A percentile compares a stretch with the other conserved stretches of the same genome.
phyloP scores from a whole-genome alignment of 2,888 invertebrate genomes.

The Drosophila kokeensis region DNA sequence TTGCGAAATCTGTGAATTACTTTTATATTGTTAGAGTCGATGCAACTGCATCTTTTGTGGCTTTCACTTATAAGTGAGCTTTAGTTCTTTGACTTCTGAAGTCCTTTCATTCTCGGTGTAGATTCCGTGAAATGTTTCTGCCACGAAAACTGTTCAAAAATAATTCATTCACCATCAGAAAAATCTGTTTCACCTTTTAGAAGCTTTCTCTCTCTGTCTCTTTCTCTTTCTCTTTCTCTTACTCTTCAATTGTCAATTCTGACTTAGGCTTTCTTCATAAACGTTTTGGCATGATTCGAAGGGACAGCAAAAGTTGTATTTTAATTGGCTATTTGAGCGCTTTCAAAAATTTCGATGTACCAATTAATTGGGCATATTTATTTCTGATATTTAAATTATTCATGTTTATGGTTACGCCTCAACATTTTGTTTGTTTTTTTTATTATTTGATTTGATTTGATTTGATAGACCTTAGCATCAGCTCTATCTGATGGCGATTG shows the following conservation, averaged over 20 bases:
- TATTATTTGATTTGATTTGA: neutral
- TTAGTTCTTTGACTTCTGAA: neutral
- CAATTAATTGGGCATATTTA: constrained; percentile 33
- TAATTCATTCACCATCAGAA: neutral
- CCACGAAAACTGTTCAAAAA: neutral
- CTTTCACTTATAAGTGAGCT: too few relatives aligned
- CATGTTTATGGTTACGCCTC: constrained; percentile 12
- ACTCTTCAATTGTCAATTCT: neutral
- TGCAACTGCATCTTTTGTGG: too few relatives aligned
- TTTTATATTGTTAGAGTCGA: too few relatives aligned
- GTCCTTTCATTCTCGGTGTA: neutral
- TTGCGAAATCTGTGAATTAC: too few relatives aligned
- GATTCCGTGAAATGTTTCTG: too few relatives aligned
- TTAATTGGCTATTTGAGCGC: neutral
- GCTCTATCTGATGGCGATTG: constrained; percentile 16
- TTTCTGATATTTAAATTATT: constrained; percentile 23
- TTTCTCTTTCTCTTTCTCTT: neutral
- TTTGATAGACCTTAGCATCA: constrained; percentile 12
- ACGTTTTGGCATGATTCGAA: neutral
- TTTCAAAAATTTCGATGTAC: neutral
- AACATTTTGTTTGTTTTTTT: constrained; percentile 8
- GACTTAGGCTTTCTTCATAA: neutral
- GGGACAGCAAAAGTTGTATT: neutral
- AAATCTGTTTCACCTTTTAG: too few relatives aligned
- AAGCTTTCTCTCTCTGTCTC: neutral